Conservation (phyloP, 1,140 invertebrate genomes). For the Eupristina koningsbergeri region DNA sequence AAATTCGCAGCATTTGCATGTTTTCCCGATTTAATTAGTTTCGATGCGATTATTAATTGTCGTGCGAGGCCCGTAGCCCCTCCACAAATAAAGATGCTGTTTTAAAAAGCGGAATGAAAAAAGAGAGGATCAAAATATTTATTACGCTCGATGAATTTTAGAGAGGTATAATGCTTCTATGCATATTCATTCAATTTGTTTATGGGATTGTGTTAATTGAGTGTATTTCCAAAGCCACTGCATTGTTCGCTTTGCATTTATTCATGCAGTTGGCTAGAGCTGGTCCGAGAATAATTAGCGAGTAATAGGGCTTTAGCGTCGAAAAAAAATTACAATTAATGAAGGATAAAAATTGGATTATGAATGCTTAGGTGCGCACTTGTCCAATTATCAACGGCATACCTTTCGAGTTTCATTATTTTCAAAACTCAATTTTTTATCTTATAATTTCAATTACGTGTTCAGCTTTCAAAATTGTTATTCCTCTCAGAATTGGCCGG, state of each 20-base stretch:
- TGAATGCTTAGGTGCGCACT: too few relatives aligned
- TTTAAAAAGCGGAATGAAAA: conserved; percentile 19
- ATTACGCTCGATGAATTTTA: conserved; percentile 41
- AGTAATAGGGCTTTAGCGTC: not conserved
- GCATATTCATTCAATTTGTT: conserved; percentile 24
- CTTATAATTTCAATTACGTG: too few relatives aligned
- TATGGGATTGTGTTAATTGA: conserved; percentile 27
- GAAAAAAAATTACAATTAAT: not conserved
- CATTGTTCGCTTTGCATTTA: conserved; percentile 1
- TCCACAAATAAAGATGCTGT: conserved; percentile 45
- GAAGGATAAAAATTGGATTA: not conserved
- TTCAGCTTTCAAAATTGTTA: not conserved
- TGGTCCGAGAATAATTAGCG: not conserved
- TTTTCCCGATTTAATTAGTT: conserved; percentile 73
- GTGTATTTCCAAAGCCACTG: conserved; percentile 2
- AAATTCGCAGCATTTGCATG: conserved; percentile 73
- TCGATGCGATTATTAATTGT: conserved; percentile 70
- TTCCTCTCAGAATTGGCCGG: not conserved
- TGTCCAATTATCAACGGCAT: too few relatives aligned
- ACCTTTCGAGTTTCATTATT: too few relatives aligned
- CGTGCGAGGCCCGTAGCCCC: conserved; percentile 55
- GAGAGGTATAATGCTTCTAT: conserved; percentile 7
- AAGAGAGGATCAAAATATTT: conserved; percentile 33
- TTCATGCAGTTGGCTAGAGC: not conserved
- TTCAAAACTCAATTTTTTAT: too few relatives aligned